Conservation (phyloP, 2,888 invertebrate genomes). For the Amiota communis region DNA sequence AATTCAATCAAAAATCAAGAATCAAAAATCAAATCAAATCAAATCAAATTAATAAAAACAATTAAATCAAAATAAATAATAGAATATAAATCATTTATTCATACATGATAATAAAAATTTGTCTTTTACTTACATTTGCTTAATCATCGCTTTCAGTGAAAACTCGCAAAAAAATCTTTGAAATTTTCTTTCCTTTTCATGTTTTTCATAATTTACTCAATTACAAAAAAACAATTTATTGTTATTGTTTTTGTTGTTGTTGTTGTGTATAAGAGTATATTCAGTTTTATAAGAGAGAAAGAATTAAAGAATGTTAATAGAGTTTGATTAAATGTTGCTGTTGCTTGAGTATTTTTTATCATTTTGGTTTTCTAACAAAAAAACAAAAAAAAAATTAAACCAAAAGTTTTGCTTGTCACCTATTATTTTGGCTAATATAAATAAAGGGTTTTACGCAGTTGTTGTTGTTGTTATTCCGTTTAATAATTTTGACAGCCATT, state of each 20-base stretch:
- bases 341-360: no score
- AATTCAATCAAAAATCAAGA: background rate
- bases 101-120: conserved; percentile 12
- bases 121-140: conserved; percentile 63
- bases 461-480: conserved; percentile 4
- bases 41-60: background rate
- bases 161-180: conserved; percentile 52
- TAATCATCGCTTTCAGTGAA: conserved; percentile 60
- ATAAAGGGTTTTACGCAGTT: background rate
- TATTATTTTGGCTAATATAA: no score
- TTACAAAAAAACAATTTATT: conserved; percentile 15
- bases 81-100: conserved; percentile 31
- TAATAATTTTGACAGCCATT: conserved; percentile 9
- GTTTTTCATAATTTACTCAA: background rate
- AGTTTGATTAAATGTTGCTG: no score
- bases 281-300: no score
- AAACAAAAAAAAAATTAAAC: no score
- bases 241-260: conserved; percentile 17
- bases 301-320: no score
- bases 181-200: no score
- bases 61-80: conserved; percentile 42
- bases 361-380: no score
- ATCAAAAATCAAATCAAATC: background rate
- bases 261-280: background rate
- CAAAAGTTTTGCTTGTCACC: no score